These are phyloP conservation scores for Trichonephila clavata DNA, from an alignment of 1,140 invertebrate species.

Conservation along the genomic window DNA sequence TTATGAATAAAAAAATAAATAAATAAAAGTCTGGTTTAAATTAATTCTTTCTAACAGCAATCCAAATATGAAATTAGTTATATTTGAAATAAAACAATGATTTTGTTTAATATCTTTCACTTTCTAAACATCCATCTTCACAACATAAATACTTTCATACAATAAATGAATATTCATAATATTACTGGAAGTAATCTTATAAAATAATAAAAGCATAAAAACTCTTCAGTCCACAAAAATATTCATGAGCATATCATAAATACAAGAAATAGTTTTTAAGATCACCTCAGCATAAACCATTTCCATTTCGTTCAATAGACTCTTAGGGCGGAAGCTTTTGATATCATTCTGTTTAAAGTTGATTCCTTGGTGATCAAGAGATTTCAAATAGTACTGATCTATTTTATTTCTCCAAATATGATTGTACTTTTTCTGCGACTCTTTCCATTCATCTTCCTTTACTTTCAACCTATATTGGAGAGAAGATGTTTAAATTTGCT, in stretches of 20 bases:
- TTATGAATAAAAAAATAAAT: too few species aligned
- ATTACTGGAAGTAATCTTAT: too few species aligned
- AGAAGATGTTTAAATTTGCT: neutral
- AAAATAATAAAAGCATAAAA: too few species aligned
- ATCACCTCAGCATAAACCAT: slow-evolving; percentile 91
- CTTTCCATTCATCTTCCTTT: slow-evolving; percentile 98
- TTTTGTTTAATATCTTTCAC: too few species aligned
- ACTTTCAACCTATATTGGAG: slow-evolving; percentile 89
- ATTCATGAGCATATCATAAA: slow-evolving; percentile 85
- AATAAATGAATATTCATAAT: too few species aligned
- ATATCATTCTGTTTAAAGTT: slow-evolving; percentile 99
- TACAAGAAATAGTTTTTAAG: neutral
- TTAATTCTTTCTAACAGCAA: too few species aligned
- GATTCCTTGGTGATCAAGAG: slow-evolving; percentile 97
- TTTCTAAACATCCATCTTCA: too few species aligned
- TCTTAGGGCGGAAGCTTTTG: slow-evolving; percentile 95
- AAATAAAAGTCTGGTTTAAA: too few species aligned
- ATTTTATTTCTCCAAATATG: slow-evolving; percentile 98
- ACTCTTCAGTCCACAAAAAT: slow-evolving; percentile 82
- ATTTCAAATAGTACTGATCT: slow-evolving; percentile 98
- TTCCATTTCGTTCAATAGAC: slow-evolving; percentile 97
- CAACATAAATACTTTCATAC: too few species aligned
- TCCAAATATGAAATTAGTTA: too few species aligned
- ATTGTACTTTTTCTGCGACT: slow-evolving; percentile 97
- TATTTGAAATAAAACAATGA: too few species aligned